Base-by-base conservation (phyloP, 2,797 vertebrate species). In the Chiroxiphia lanceolata region DNA sequence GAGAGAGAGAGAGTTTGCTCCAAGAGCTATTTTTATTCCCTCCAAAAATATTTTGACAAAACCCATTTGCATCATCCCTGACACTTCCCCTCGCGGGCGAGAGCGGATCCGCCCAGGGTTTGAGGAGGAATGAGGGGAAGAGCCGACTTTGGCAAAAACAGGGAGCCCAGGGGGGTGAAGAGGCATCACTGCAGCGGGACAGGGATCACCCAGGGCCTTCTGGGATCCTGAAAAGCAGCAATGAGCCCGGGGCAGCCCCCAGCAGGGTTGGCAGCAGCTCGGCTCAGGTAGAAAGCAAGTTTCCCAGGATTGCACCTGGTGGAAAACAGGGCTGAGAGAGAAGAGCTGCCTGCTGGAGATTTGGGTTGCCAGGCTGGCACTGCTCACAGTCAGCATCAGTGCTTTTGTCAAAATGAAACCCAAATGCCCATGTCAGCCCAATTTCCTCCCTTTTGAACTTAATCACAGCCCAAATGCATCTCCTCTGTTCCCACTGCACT, bases 11-110 rank as follows among this genome's bases (percentile, higher is more conserved):
- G 51, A 26, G 29, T 47, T 13, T 36, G 29, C 27, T 88, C 85
- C 90, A 53, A 15, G 57, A 85, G 76, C 45, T 95, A 71, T 94
- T 93, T 94, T 88, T 93, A 85, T 45, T 77, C 44, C 65, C 82
- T 93, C 79, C 60, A 14, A 61, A 87, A 91, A 86, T 92, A 83
- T 88, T 83, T 83, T 74, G 65, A 59, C 80, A 77, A 90, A 91
- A 51, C 7, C 72, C 75, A 20, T 89, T 91, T 82, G 77, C 64
- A 90, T 88, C 86, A 75, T 59, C 79, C 60, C 79, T 31, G 50
- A 57, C 34, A 26, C 77, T 60, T 84, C 83, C 56, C 44, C 59
- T 68, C 4, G 0, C 34, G 13, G 82, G 31, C 2, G 17, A 19
- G 19, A 70, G 14, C 0, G 4, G 68, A 84, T 25, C 92, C 50